Evolutionary conservation across 2,797 vertebrate species (phyloP), one percentile per base, ranked within the genome.

Genomic region (Dryobates pubescens): DNA sequence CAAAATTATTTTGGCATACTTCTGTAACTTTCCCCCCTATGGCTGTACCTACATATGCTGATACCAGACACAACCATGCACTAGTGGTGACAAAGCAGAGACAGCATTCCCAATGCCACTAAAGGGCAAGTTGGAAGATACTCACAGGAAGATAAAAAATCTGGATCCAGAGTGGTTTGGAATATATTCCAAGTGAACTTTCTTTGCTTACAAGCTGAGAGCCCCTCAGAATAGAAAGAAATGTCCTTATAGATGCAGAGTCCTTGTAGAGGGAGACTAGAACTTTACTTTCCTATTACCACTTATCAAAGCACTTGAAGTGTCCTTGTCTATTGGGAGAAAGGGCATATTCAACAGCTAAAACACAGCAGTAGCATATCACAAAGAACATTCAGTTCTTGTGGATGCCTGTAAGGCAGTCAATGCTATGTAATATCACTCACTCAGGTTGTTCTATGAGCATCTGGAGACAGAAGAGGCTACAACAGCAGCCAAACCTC

Each of bases 241-340:
- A 30, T 43, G 8, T 78, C 22, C 24, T 47, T 54, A 24, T 64
- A 53, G 22, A 62, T 19, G 8, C 36, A 67, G 13, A n/a, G 20
- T n/a, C 26, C 11, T 53, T 80, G 19, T 12, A 62, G 29, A 43
- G 43, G 27, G 13, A 56, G 84, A 93, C 17, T 63, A 82, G 32
- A 90, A 90, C 54, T 87, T 94, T 79, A 83, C 43, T 36, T 59
- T 95, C 76, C 89, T 38, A 69, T 57, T 58, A 71, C 34, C 88
- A 95, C 92, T 96, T 94, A 92, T 54, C 74, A 92, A 76, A 81
- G 82, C 34, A 41, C 43, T 90, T 91, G 41, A 87, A 82, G 15
- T 30, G 49, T 73, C 68, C 47, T 79, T 72, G 75, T 86, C 86
- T 87, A 53, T 84, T 74, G 91, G 79, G 86, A 88, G 76, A 94